A percentile compares a stretch with the other conserved stretches of the same genome.
These are phyloP conservation scores for Phoenoteleia sp. DNA, from an alignment of 2,888 invertebrate genomes.

Conservation along the genomic window DNA sequence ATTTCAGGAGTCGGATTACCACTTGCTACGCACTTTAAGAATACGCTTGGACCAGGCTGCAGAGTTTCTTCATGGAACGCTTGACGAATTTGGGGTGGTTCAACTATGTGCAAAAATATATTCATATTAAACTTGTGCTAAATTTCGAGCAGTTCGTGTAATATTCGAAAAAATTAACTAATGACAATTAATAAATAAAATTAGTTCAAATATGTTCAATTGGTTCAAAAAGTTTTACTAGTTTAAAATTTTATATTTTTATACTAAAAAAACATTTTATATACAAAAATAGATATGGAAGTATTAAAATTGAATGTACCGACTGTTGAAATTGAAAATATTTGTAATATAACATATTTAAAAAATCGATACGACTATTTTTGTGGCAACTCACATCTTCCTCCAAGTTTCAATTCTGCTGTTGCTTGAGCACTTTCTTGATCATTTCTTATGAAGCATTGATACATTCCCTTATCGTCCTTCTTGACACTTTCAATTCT, in stretches of 20 bases:
- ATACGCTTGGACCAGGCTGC: constrained; percentile 95
- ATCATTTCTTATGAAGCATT: constrained; percentile 97
- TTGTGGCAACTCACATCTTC: constrained; percentile 91
- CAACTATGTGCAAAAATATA: too few species aligned
- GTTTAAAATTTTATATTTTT: too few species aligned
- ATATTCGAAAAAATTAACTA: too few species aligned
- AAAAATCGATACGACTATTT: too few species aligned
- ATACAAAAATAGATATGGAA: neutral
- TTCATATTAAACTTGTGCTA: too few species aligned
- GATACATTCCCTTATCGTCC: constrained; percentile 99
- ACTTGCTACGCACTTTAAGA: constrained; percentile 96
- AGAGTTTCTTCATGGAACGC: constrained; percentile 96
- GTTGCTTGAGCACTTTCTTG: constrained; percentile 97
- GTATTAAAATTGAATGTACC: neutral
- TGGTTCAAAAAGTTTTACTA: too few species aligned
- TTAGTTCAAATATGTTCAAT: too few species aligned
- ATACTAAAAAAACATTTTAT: too few species aligned
- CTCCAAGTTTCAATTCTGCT: constrained; percentile 97
- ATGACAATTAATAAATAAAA: too few species aligned
- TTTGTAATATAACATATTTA: neutral
- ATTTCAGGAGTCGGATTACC: constrained; percentile 98
- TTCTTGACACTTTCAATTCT: constrained; percentile 96
- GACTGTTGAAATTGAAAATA: neutral
- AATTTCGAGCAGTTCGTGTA: too few species aligned
- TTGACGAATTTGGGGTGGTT: constrained; percentile 95